Base-by-base conservation (phyloP, 2,888 invertebrate genomes). In the Drosophila hamatofila region DNA sequence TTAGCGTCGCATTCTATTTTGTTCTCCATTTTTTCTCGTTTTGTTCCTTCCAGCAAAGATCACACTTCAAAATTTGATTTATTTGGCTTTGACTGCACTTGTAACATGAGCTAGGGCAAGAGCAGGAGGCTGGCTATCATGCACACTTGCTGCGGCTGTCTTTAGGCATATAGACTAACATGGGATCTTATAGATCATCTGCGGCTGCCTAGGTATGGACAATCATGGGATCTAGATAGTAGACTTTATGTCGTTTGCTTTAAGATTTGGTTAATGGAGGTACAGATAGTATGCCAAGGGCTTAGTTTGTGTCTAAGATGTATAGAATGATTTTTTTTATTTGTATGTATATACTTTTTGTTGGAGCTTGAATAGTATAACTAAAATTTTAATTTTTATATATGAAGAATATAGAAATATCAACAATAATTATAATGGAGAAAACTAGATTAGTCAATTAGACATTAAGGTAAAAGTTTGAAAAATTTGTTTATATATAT, bases 71-170 rank as follows among this genome's bases (percentile, higher is more conserved):
- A 72, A 62, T 77, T 80, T 89, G 86, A 87, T 87, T 87, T 87
- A 87, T 89, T 63, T 81, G 51, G 75, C 74, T 79, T 78, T 74
- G 89, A 82, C 85, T 76, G 78, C 88, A 89, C 80, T 89, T 80
- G 86, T 81, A 86, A 86, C 69, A 33, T 52, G 86, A 86, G 68
- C 78, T 42, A 37, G 3, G 33, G 8, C 21, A 16, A 18, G 30
- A 39, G 21, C 48, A 39, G 57, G 39, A 11, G 33, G 16, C 21
- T 42, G 59, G 12, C 21, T 57, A 62, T 57, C 33, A 33, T 51
- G 25, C 37, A 49, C 49, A 63, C 67, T 78, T 69, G 52, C 52
- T 30, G 48, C 48, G 56, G 25, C 41, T 42, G 16, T 21, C 21
- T 48, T 6, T 9, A 46, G 16, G 14, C 27, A 8, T 39, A 42